phyloP scores from a whole-genome alignment of 2,113 vertebrate genomes.

The Drymodes brunneopygia region DNA sequence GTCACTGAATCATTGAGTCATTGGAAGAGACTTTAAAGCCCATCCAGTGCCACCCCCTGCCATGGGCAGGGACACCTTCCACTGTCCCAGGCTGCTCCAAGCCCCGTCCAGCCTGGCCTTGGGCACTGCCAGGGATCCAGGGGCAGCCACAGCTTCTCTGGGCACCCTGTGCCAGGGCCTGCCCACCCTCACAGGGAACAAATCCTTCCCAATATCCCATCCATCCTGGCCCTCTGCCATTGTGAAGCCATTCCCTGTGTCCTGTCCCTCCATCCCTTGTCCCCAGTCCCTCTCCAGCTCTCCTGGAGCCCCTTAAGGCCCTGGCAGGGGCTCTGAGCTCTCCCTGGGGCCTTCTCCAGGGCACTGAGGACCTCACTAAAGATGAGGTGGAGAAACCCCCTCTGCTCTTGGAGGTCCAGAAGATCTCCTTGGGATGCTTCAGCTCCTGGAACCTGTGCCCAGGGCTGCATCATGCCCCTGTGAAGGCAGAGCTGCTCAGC shows the following conservation, averaged over 20 bases:
- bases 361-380: background rate
- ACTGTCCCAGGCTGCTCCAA: fast-evolving
- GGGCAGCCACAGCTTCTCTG: background rate
- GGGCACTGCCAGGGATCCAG: background rate
- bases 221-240: fast-evolving
- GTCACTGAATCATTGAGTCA: background rate
- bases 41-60: background rate
- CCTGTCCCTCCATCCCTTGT: background rate
- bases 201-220: background rate
- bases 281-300: background rate
- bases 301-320: background rate
- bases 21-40: background rate
- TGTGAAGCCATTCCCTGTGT: background rate
- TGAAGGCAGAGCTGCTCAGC: background rate
- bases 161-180: background rate
- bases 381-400: background rate
- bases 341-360: background rate
- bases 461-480: background rate
- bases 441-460: background rate
- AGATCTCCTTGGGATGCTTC: background rate
- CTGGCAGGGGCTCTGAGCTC: background rate
- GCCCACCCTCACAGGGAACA: fast-evolving
- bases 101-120: fast-evolving
- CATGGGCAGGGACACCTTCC: background rate
- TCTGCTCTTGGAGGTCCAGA: background rate